Base-by-base conservation (phyloP, 1,140 invertebrate genomes). In the Eumeta japonica region DNA sequence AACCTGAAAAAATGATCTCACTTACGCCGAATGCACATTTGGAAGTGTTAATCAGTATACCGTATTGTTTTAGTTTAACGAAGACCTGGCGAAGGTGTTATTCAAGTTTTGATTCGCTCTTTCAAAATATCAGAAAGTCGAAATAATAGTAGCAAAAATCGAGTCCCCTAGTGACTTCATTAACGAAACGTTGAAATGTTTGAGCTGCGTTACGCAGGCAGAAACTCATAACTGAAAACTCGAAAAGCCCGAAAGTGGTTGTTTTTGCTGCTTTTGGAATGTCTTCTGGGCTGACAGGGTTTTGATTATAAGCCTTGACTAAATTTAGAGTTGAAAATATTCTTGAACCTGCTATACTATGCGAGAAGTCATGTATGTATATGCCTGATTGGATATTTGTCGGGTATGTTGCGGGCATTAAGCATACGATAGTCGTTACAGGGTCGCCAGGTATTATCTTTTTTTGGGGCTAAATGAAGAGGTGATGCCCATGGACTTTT, bases 291-390 rank as follows among this genome's bases (percentile, higher is more conserved):
- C 28, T 37, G 0, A 68, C 46, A 1, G 56, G 62, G 10, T 68
- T 60, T 37, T 68, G 77, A n/a, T 24, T 24, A 24, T 24, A 24
- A 24, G 20, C 20, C 20, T n/a, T 5, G n/a, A 24, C 20, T 5
- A 24, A n/a, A n/a, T 24, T 35, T 1, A 77, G 30, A 47, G 46
- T 55, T 2, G 65, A 58, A 39, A 80, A 80, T 16, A 59, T 55
- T 9, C 29, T 7, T 48, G 37, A 0, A 58, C 65, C 2, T 38
- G 38, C 30, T 1, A 80, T 35, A 2, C 28, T 32, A 24, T 60
- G 41, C 1, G 76, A 12, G 13, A 36, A 36, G 27, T 55, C 49
- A 0, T 47, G 35, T n/a, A n/a, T n/a, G n/a, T 2, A 63, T 48
- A 10, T 51, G 37, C 1, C 56, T 54, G 0, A 76, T 20, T 3